Conservation (phyloP, 2,797 vertebrate genomes). For the Sebastes diploproa region DNA sequence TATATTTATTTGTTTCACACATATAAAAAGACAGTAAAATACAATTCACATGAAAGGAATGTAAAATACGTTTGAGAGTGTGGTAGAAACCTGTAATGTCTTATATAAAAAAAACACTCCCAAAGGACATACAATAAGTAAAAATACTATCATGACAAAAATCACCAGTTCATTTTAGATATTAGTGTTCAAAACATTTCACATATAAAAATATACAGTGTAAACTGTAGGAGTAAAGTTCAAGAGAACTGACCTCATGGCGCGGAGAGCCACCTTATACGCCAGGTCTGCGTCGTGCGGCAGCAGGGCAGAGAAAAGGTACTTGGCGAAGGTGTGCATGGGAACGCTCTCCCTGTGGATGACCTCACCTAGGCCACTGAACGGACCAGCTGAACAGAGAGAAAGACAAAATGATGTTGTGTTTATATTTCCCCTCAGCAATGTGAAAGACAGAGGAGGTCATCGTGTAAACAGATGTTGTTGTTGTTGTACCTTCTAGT, state of each 20-base stretch:
- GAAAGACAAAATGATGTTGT: background rate
- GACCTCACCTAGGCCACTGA: constrained; percentile 96
- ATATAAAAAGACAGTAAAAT: no score
- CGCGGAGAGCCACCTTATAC: constrained; percentile 94
- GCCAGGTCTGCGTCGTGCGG: constrained; percentile 95
- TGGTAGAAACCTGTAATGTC: no score
- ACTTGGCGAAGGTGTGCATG: constrained; percentile 99
- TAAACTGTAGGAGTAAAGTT: no score
- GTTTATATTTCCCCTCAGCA: background rate
- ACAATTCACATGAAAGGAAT: no score
- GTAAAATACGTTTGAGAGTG: accelerated
- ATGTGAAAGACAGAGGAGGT: background rate
- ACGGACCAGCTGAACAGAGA: constrained; percentile 88
- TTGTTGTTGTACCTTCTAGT: constrained; percentile 86
- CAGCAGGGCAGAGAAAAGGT: constrained; percentile 95
- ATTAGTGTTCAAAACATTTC: no score
- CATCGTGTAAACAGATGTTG: background rate
- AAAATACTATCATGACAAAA: no score
- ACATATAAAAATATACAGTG: no score
- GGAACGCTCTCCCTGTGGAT: constrained; percentile 97
- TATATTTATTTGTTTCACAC: background rate
- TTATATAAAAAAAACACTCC: no score
- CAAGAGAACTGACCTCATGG: constrained; percentile 91
- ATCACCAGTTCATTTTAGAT: no score
- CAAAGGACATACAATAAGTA: no score